Base-by-base conservation (phyloP, 1,140 invertebrate genomes). In the Eciton burchellii region DNA sequence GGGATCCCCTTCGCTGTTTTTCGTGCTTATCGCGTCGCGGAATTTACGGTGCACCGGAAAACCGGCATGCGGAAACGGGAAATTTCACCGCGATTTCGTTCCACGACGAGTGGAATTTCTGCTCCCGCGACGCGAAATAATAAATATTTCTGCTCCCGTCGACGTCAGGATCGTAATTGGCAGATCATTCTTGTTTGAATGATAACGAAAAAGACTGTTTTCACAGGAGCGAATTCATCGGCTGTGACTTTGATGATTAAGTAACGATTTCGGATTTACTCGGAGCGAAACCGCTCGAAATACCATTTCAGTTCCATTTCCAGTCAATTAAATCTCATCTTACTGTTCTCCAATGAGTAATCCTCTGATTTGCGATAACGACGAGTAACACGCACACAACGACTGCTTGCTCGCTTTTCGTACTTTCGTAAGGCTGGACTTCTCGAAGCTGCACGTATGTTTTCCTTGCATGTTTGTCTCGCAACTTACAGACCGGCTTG, bases 391-490 rank as follows among this genome's bases (percentile, higher is more conserved):
- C n/a, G n/a, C n/a, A n/a, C n/a, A n/a, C n/a, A n/a, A n/a, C n/a
- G n/a, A n/a, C n/a, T n/a, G n/a, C n/a, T n/a, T n/a, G n/a, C n/a
- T n/a, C n/a, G n/a, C 74, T 77, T 77, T 66, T 56, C 21, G 62
- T 79, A 68, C 56, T 79, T 79, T 62, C 49, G 74, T 79, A 56
- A 79, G 74, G 74, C 63, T 26, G 57, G 43, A 26, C 35, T 9
- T 72, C 70, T 43, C 52, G 56, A 43, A 24, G 59, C 73, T n/a
- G n/a, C 63, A 29, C 63, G 41, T 79, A 62, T 79, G 74, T 79
- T 79, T 79, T 79, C 68, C 74, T 79, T 68, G 49, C 35, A 49
- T 68, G 74, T 68, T 66, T 77, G 35, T 43, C 74, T 77, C 43
- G 47, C 74, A 52, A 76, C 73, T 76, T 76, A 76, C 73, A 49